These are phyloP conservation scores for Chrysomallon squamiferum DNA, from an alignment of 1,140 invertebrate genomes.

Conservation along the genomic window DNA sequence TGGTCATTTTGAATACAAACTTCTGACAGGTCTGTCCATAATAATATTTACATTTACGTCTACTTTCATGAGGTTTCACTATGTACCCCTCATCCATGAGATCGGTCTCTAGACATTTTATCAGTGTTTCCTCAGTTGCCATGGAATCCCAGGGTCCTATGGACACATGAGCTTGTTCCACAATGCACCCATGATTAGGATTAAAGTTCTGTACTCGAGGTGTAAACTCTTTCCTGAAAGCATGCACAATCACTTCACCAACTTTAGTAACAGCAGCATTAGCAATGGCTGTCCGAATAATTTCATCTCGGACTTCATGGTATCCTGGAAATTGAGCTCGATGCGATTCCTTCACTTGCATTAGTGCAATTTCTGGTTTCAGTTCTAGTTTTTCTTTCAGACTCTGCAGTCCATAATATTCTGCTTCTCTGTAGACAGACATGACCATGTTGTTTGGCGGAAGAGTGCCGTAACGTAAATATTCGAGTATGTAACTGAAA, in stretches of 20 bases:
- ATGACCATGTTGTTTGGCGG: constrained; percentile 45
- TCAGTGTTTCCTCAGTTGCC: constrained; percentile 54
- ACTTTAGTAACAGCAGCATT: constrained; percentile 41
- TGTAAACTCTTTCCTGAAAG: constrained; percentile 48
- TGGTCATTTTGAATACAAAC: constrained; percentile 44
- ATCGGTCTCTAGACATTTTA: constrained; percentile 51
- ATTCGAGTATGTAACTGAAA: constrained; percentile 54
- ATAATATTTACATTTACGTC: constrained; percentile 55
- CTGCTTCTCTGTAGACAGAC: constrained; percentile 47
- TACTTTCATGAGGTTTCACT: constrained; percentile 48
- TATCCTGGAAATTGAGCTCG: constrained; percentile 52
- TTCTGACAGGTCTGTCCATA: constrained; percentile 58
- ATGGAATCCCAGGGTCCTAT: constrained; percentile 49
- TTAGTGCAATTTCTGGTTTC: constrained; percentile 41
- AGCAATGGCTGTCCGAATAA: constrained; percentile 44
- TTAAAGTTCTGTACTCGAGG: constrained; percentile 48
- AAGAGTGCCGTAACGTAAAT: constrained; percentile 46
- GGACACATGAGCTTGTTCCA: constrained; percentile 46
- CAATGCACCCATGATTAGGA: constrained; percentile 50
- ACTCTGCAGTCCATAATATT: constrained; percentile 52
- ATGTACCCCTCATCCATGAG: constrained; percentile 52
- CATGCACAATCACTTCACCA: constrained; percentile 53
- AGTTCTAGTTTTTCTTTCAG: constrained; percentile 44
- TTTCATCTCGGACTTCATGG: constrained; percentile 35
- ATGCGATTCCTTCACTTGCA: constrained; percentile 48